Conservation (phyloP, 2,888 invertebrate species). For the Proisotoma minuta region DNA sequence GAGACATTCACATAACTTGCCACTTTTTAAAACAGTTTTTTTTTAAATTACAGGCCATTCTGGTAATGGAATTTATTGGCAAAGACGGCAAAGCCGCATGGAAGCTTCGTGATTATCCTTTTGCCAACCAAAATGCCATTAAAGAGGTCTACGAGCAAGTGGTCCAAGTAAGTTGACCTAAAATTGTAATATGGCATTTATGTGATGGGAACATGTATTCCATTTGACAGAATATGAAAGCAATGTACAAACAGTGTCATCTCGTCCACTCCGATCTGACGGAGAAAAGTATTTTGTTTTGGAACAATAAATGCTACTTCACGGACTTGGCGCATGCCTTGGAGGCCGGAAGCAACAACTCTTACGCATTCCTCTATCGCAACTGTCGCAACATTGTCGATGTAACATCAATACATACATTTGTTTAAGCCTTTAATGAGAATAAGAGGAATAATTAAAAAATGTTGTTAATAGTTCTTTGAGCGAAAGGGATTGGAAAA, state of each 20-base stretch:
- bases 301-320: conserved; percentile 54
- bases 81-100: conserved; percentile 55
- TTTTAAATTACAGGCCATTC: no score
- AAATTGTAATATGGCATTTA: neutral
- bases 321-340: conserved; percentile 66
- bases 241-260: conserved; percentile 54
- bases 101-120: conserved; percentile 53
- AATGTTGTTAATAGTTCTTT: conserved; percentile 65
- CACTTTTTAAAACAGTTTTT: no score
- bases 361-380: conserved; percentile 56
- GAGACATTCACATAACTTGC: no score
- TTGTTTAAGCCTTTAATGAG: neutral
- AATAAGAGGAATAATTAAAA: neutral
- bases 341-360: conserved; percentile 63
- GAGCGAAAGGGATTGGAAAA: conserved; percentile 62
- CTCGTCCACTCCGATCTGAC: conserved; percentile 61
- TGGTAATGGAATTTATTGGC: conserved; percentile 60
- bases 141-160: conserved; percentile 55
- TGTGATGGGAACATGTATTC: neutral
- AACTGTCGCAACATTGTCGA: conserved; percentile 55
- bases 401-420: conserved; percentile 34
- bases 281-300: conserved; percentile 61
- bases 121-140: conserved; percentile 52
- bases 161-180: conserved; percentile 48
- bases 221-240: conserved; percentile 53